Percentiles rank a stretch among this genome's conserved stretches.
Evolutionary conservation across 2,888 invertebrate genomes (phyloP).

Genomic region (Malthinus seriepunctatus): DNA sequence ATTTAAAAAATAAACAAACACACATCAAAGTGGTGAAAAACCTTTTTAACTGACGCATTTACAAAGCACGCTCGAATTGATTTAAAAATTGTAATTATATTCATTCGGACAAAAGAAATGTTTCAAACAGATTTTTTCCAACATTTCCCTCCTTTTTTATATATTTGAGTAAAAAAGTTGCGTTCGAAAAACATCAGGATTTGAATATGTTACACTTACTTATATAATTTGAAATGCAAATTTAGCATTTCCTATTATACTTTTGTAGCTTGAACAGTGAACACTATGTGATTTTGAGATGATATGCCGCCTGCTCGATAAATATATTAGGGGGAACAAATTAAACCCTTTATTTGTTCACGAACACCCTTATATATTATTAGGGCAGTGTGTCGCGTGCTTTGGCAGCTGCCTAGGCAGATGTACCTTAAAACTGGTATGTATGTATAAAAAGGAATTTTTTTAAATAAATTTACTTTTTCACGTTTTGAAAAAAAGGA

Average conservation of each 20-base stretch:
- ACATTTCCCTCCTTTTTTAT: too few relatives aligned
- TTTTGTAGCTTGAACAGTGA: slow-evolving; percentile 9
- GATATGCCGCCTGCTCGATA: slow-evolving; percentile 11
- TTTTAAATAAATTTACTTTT: not conserved
- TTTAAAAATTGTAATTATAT: too few relatives aligned
- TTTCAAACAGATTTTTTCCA: too few relatives aligned
- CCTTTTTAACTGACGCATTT: too few relatives aligned
- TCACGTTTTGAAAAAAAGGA: not conserved
- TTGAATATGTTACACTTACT: too few relatives aligned
- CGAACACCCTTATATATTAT: slow-evolving; percentile 21
- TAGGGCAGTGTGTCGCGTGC: slow-evolving; percentile 34
- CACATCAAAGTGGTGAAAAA: too few relatives aligned
- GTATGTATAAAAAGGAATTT: not conserved
- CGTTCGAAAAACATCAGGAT: too few relatives aligned
- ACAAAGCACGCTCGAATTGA: too few relatives aligned
- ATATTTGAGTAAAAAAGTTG: too few relatives aligned
- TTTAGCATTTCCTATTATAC: slow-evolving; percentile 1
- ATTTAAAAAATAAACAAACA: too few relatives aligned
- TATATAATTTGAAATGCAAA: too few relatives aligned
- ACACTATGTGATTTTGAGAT: slow-evolving; percentile 19
- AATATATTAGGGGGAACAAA: slow-evolving; percentile 17
- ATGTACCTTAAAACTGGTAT: slow-evolving; percentile 17
- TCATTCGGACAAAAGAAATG: too few relatives aligned
- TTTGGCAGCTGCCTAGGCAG: slow-evolving; percentile 30
- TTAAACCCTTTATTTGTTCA: slow-evolving; percentile 32